A percentile compares a stretch with the other conserved stretches of the same genome.
Evolutionary conservation across 2,113 vertebrate species (phyloP).

Genomic region (Trematocara unimaculatum): DNA sequence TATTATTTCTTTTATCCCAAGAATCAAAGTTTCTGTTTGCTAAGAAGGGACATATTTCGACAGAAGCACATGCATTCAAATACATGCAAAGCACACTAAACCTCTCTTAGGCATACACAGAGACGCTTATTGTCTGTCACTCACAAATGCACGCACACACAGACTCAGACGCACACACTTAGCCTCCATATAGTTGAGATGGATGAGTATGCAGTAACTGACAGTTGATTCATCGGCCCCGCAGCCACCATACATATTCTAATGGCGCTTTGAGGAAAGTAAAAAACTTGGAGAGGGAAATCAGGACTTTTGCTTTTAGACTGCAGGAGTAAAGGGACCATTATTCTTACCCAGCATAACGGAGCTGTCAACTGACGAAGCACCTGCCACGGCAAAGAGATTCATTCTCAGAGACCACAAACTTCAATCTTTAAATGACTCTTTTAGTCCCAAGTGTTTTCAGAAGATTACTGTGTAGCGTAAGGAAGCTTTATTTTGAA

Average conservation of each 20-base stretch:
- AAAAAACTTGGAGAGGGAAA: background rate
- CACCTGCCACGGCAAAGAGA: conserved; percentile 3
- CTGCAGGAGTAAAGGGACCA: background rate
- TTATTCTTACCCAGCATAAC: conserved; percentile 29
- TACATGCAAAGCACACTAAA: background rate
- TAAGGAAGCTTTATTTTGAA: background rate
- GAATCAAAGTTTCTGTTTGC: background rate
- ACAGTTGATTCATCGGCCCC: conserved; percentile 38
- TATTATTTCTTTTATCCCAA: background rate
- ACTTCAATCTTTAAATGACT: background rate
- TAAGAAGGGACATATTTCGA: background rate
- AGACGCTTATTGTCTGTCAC: background rate
- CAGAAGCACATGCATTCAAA: background rate
- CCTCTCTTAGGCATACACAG: background rate
- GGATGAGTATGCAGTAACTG: conserved; percentile 22
- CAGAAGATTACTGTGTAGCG: background rate
- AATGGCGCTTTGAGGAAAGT: conserved; percentile 22
- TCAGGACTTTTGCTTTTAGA: conserved; percentile 32
- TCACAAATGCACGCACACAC: background rate
- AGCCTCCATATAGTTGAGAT: conserved; percentile 3
- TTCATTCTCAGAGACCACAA: background rate
- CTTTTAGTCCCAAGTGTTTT: background rate
- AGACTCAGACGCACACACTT: background rate
- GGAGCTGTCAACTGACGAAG: conserved; percentile 31
- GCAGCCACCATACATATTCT: conserved; percentile 44